Evolutionary conservation across 1,140 invertebrate genomes (phyloP), one percentile per base, ranked within the genome.

Genomic region (Potamilus streckersoni): DNA sequence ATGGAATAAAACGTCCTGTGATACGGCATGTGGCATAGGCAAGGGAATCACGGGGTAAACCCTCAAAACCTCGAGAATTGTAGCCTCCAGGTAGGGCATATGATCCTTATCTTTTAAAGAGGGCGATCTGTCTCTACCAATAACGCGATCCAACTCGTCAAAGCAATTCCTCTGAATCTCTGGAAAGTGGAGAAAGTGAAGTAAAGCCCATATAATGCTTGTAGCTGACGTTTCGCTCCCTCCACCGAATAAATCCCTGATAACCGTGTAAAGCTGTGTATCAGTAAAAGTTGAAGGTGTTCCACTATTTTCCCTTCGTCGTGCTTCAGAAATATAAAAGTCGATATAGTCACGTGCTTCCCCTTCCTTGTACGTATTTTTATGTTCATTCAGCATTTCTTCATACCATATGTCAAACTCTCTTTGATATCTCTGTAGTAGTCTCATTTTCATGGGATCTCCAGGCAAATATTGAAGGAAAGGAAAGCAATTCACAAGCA

Each of bases 1-100:
- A 20, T 62, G 38, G 4, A 75, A 49, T 62, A 62, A 6, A 13
- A 58, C 58, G 58, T 75, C 74, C 20, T 61, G 19, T 61, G 20
- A 61, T 61, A 23, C 20, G 4, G 17, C 20, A 23, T 61, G 60
- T 61, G 60, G 60, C 17, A 61, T 23, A 61, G 60, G 19, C 60
- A 61, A 23, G 19, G 60, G 60, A n/a, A 61, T 23, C 20, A 23
- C 20, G 6, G 60, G 20, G 17, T 19, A 19, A 4, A 61, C 20
- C 20, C 60, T 61, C 60, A 61, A 23, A n/a, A 61, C 2, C 60
- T 61, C 60, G 3, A 61, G 60, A 13, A 61, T 61, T 6, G 60
- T 61, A 13, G 60, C 60, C 60, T 61, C 60, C 60, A 61, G 17
- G 60, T n/a, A 61, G 13, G 60, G 60, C 17, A 61, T 19, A n/a